Evolutionary conservation across 2,797 vertebrate species (phyloP).

Genomic region (Todus mexicanus): DNA sequence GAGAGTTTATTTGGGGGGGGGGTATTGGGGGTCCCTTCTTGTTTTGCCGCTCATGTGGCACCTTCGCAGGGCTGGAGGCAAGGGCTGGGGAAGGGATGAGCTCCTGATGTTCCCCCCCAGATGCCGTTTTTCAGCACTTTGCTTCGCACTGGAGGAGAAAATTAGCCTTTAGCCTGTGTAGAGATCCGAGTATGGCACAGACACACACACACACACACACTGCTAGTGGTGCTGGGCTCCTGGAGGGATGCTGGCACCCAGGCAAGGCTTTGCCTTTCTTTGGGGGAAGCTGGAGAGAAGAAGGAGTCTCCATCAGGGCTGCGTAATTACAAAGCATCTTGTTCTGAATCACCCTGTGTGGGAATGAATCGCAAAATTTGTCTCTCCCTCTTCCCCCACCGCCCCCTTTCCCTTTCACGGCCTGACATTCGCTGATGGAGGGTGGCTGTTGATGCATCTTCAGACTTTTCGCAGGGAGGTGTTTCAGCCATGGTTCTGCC

Average conservation of each 20-base stretch:
- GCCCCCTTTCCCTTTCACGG: constrained; percentile 56
- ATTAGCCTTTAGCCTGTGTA: neutral
- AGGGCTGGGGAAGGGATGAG: neutral
- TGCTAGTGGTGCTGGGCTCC: neutral
- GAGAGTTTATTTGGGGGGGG: neutral
- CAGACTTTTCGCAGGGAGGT: constrained; percentile 45
- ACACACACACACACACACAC: neutral
- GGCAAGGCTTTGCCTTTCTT: neutral
- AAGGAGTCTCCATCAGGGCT: constrained; percentile 45
- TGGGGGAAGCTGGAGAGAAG: neutral
- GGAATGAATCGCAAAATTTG: constrained; percentile 62
- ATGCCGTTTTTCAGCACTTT: neutral
- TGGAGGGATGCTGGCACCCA: neutral
- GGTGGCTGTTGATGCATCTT: constrained; percentile 40
- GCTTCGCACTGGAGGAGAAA: neutral
- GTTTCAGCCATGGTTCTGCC: constrained; percentile 25
- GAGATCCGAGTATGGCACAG: neutral
- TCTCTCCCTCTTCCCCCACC: constrained; percentile 55
- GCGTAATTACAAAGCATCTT: constrained; percentile 68
- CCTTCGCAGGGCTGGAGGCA: neutral
- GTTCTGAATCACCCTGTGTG: constrained; percentile 66
- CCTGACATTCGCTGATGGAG: constrained; percentile 57
- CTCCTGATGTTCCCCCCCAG: too few relatives aligned
- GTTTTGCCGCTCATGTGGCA: neutral
- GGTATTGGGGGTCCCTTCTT: neutral